A percentile compares a stretch with the other conserved stretches of the same genome.
Evolutionary conservation across 2,113 vertebrate species (phyloP).

Genomic region (Malurus cyaneus): DNA sequence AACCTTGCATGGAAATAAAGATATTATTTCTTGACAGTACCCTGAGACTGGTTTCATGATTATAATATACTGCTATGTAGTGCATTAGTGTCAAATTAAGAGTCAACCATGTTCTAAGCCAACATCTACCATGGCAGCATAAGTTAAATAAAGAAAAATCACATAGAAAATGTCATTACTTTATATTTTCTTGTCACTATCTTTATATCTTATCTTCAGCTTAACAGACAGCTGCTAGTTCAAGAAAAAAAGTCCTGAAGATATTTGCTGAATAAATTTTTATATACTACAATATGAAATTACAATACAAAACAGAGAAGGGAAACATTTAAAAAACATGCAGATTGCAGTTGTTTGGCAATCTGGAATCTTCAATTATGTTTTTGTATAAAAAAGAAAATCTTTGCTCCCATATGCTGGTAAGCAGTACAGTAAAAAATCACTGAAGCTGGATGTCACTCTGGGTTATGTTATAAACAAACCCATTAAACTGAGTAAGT

Average conservation of each 20-base stretch:
- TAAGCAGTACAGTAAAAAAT: neutral
- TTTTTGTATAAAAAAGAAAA: neutral
- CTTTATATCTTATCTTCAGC: neutral
- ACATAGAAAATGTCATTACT: neutral
- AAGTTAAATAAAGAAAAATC: neutral
- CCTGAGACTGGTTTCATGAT: neutral
- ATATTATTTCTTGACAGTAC: neutral
- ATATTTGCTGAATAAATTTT: neutral
- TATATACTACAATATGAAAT: neutral
- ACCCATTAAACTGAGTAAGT: neutral
- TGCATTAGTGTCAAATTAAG: neutral
- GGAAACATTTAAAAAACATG: neutral
- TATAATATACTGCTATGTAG: neutral
- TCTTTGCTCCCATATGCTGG: neutral
- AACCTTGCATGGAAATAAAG: conserved; percentile 82
- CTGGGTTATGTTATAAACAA: neutral
- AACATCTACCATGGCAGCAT: neutral
- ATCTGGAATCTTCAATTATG: neutral
- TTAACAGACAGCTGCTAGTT: neutral
- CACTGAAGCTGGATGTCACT: neutral
- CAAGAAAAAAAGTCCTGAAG: neutral
- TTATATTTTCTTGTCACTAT: neutral
- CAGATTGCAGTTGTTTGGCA: neutral
- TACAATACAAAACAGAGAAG: neutral
- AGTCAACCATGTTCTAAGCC: neutral